Evolutionary conservation across 2,113 vertebrate genomes (phyloP).

Genomic region (Lucifuga dentata): DNA sequence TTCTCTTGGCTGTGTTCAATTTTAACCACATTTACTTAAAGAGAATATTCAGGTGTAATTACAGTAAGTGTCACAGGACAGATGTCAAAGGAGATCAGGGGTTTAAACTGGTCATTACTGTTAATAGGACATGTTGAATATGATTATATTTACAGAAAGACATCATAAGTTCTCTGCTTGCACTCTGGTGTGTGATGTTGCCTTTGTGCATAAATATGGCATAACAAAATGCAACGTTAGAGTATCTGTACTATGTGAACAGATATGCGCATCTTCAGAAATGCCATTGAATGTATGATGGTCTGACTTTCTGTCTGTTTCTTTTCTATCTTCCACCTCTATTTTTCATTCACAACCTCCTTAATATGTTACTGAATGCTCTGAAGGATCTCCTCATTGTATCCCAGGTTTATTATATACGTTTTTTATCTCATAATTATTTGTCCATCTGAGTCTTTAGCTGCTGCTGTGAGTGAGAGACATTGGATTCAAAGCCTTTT

Average conservation of each 20-base stretch:
- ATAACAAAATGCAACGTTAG: background rate
- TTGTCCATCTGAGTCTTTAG: background rate
- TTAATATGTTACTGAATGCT: conserved; percentile 24
- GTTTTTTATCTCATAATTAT: conserved; percentile 14
- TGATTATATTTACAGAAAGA: conserved; percentile 13
- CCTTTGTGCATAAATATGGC: background rate
- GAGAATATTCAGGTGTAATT: conserved; percentile 2
- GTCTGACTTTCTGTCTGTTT: background rate
- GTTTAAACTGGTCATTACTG: conserved; percentile 1
- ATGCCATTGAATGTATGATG: background rate
- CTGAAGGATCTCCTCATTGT: conserved; percentile 16
- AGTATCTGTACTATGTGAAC: background rate
- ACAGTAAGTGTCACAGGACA: background rate
- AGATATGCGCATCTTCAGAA: background rate
- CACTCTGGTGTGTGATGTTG: background rate
- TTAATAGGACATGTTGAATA: conserved; percentile 15
- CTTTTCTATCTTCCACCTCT: background rate
- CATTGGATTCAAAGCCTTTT: too few relatives aligned
- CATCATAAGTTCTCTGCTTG: background rate
- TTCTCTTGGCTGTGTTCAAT: background rate
- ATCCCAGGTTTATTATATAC: conserved; percentile 5
- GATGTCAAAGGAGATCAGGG: conserved; percentile 23
- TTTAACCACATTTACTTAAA: background rate
- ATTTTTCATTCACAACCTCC: conserved; percentile 3
- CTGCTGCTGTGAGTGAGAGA: background rate